phyloP scores from a whole-genome alignment of 2,888 invertebrate species.

The Lutraria lutraria region DNA sequence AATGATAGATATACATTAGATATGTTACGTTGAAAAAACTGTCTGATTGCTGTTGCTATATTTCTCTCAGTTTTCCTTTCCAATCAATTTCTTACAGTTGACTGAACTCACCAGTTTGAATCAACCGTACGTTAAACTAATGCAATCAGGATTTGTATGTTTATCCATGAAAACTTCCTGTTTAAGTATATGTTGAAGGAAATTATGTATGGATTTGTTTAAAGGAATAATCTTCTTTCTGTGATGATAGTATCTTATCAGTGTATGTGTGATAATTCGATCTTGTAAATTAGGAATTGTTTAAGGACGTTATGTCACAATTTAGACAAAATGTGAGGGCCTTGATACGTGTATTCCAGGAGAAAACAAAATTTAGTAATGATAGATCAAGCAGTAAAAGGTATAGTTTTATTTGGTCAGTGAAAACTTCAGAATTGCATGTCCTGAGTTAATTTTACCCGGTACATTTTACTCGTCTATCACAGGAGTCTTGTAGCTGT shows the following conservation, averaged over 20 bases:
- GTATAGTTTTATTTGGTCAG: not conserved
- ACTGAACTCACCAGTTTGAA: not conserved
- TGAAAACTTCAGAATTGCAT: no score
- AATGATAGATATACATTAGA: constrained; percentile 14
- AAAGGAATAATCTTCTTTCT: not conserved
- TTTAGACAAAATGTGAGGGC: constrained; percentile 42
- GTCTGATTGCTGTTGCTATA: not conserved
- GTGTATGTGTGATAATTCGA: not conserved
- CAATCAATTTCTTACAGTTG: not conserved
- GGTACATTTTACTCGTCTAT: no score
- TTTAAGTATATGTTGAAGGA: not conserved
- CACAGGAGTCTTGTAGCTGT: no score
- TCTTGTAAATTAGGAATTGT: not conserved
- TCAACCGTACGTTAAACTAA: not conserved
- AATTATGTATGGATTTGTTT: constrained; percentile 1
- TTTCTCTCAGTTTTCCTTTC: not conserved
- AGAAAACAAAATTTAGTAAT: constrained; percentile 1
- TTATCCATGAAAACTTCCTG: not conserved
- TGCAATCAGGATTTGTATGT: not conserved
- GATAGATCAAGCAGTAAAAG: not conserved
- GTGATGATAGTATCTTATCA: not conserved
- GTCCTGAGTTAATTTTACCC: no score
- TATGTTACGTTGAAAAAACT: not conserved
- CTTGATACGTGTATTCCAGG: constrained; percentile 24
- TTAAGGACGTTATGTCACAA: constrained; percentile 39